phyloP scores from a whole-genome alignment of 2,888 invertebrate species.

The Xylocampa areola region DNA sequence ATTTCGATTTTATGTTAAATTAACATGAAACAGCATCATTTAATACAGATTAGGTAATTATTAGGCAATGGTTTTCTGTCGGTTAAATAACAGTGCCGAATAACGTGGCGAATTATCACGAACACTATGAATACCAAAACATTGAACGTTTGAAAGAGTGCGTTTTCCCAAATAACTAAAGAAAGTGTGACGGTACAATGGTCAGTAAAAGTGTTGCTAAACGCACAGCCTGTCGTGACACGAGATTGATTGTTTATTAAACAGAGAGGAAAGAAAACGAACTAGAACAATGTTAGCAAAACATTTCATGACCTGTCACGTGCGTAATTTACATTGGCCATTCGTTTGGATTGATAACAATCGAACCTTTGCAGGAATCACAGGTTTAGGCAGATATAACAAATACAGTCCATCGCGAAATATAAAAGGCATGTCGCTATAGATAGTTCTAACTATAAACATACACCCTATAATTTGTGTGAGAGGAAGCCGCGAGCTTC shows the following conservation, averaged over 20 bases:
- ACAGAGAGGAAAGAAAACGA: slow-evolving; percentile 22
- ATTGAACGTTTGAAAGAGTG: slow-evolving; percentile 20
- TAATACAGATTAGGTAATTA: slow-evolving; percentile 31
- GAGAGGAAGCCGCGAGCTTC: too few relatives aligned
- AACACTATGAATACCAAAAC: slow-evolving; percentile 12
- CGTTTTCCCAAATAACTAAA: slow-evolving; percentile 56
- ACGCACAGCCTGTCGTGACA: slow-evolving; percentile 48
- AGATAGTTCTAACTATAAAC: too few relatives aligned
- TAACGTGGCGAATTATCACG: slow-evolving; percentile 6
- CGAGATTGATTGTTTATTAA: slow-evolving; percentile 49
- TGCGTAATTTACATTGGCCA: neutral
- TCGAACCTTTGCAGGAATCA: neutral
- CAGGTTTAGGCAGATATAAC: too few relatives aligned
- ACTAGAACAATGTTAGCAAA: slow-evolving; percentile 28
- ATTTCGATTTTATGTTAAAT: slow-evolving; percentile 41
- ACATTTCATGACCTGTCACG: slow-evolving; percentile 27
- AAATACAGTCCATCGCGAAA: too few relatives aligned
- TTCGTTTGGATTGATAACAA: slow-evolving; percentile 5
- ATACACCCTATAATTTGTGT: too few relatives aligned
- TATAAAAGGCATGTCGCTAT: too few relatives aligned
- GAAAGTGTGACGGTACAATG: slow-evolving; percentile 76
- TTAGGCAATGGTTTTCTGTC: slow-evolving; percentile 20
- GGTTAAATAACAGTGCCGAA: slow-evolving; percentile 10
- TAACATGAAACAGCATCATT: slow-evolving; percentile 29
- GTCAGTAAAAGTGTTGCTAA: slow-evolving; percentile 75